These are phyloP conservation scores for Napeogenes inachia DNA, from an alignment of 2,888 invertebrate species.

Conservation along the genomic window DNA sequence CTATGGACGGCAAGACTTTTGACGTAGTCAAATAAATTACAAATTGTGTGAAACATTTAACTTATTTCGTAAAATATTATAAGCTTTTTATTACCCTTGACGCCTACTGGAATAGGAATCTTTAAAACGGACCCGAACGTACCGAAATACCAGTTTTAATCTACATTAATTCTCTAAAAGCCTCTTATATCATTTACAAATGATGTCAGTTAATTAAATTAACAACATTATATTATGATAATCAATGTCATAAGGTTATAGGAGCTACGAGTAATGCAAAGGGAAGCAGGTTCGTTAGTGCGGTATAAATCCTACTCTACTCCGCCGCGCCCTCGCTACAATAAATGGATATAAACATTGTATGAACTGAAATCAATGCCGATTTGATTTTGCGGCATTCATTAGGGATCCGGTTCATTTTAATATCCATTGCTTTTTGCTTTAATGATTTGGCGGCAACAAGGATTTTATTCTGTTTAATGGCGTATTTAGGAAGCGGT, in stretches of 20 bases:
- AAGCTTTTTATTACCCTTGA: too few species aligned
- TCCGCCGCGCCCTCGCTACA: slow-evolving; percentile 47
- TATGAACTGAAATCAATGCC: slow-evolving; percentile 66
- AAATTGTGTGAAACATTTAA: too few species aligned
- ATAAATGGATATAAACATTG: slow-evolving; percentile 66
- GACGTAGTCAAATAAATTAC: too few species aligned
- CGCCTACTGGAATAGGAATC: too few species aligned
- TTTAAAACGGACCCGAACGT: too few species aligned
- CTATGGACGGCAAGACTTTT: too few species aligned
- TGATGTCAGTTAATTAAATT: too few species aligned
- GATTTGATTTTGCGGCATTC: slow-evolving; percentile 74
- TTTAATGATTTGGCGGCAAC: slow-evolving; percentile 71
- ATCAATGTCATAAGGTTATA: slow-evolving; percentile 17
- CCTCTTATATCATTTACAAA: too few species aligned
- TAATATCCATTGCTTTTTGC: slow-evolving; percentile 58
- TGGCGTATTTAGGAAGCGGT: slow-evolving; percentile 71
- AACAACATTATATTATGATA: too few species aligned
- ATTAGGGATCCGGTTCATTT: slow-evolving; percentile 75
- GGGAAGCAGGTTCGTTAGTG: slow-evolving; percentile 49
- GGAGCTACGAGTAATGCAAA: slow-evolving; percentile 45
- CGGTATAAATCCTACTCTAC: slow-evolving; percentile 32
- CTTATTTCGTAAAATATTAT: too few species aligned
- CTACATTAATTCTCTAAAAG: too few species aligned
- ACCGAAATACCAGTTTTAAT: too few species aligned
- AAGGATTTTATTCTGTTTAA: slow-evolving; percentile 67